A percentile compares a stretch with the other conserved stretches of the same genome.
Evolutionary conservation across 64 coral and sea anemone species (phyloP).

Genomic region (Actinia tenebrosa): DNA sequence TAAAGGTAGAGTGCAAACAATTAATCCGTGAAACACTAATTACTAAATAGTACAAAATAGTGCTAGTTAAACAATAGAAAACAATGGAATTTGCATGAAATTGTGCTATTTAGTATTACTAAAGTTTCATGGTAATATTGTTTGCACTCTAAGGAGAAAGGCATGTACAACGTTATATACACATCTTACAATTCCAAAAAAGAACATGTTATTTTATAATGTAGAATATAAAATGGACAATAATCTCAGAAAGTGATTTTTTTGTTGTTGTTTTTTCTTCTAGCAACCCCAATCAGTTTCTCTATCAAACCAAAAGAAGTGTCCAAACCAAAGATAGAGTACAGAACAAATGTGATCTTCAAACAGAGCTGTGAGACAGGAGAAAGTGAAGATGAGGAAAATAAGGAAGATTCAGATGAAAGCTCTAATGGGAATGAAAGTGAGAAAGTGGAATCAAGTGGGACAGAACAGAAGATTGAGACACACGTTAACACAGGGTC

Average conservation of each 20-base stretch:
- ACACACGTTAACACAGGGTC: neutral
- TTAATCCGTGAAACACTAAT: no score
- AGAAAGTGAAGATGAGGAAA: slow-evolving; percentile 71
- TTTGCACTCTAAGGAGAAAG: no score
- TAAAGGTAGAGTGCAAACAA: no score
- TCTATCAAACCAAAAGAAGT: slow-evolving; percentile 77
- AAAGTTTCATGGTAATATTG: no score
- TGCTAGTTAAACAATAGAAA: no score
- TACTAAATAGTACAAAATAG: no score
- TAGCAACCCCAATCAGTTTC: slow-evolving; percentile 73
- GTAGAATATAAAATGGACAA: no score
- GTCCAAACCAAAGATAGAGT: slow-evolving; percentile 89
- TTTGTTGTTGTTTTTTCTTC: neutral
- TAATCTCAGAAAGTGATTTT: neutral
- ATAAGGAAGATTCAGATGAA: slow-evolving; percentile 20
- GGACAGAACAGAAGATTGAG: slow-evolving; percentile 5
- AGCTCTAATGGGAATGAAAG: slow-evolving; percentile 14
- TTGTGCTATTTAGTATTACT: no score
- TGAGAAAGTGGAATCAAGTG: slow-evolving; percentile 7
- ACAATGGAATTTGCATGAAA: no score
- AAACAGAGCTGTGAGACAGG: slow-evolving; percentile 80
- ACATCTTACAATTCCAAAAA: no score
- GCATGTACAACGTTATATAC: no score
- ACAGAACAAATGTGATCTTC: slow-evolving; percentile 80
- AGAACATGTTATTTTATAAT: no score